Evolutionary conservation across 2,888 invertebrate genomes (phyloP).

Genomic region (Frankliniella fusca): DNA sequence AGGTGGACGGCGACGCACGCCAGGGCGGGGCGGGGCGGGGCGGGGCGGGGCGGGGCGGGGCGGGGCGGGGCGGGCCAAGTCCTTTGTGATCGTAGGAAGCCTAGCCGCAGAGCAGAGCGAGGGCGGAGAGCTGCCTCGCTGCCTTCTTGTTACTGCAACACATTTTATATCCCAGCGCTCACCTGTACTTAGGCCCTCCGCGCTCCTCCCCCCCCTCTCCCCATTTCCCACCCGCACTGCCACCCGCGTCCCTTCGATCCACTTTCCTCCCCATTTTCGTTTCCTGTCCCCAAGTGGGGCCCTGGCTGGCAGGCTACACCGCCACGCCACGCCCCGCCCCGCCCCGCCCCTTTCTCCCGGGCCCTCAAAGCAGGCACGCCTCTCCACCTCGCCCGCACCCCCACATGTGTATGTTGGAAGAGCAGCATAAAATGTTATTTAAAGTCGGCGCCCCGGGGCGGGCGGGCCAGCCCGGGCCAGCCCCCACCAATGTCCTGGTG

Average conservation of each 20-base stretch:
- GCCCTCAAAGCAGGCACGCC: neutral
- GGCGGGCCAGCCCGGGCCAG: neutral
- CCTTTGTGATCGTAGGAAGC: neutral
- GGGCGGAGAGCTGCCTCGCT: neutral
- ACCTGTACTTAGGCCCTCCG: neutral
- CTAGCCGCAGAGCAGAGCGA: neutral
- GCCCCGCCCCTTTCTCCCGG: neutral
- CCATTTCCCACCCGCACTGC: neutral
- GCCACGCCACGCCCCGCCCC: neutral
- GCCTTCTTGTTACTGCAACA: neutral
- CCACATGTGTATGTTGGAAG: slow-evolving; percentile 3
- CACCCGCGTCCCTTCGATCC: slow-evolving; percentile 2
- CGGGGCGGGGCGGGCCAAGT: neutral
- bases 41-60: no score
- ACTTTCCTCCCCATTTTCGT: slow-evolving; percentile 24
- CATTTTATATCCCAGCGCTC: slow-evolving; percentile 1
- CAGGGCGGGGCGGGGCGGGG: no score
- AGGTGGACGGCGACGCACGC: no score
- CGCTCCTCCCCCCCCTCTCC: neutral
- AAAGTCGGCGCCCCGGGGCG: neutral
- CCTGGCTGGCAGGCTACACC: neutral
- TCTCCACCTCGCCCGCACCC: neutral
- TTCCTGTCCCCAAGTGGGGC: slow-evolving; percentile 25
- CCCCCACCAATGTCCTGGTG: no score
- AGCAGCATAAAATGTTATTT: slow-evolving; percentile 25